phyloP scores from a whole-genome alignment of 2,113 vertebrate genomes.

The Embiotoca jacksoni region DNA sequence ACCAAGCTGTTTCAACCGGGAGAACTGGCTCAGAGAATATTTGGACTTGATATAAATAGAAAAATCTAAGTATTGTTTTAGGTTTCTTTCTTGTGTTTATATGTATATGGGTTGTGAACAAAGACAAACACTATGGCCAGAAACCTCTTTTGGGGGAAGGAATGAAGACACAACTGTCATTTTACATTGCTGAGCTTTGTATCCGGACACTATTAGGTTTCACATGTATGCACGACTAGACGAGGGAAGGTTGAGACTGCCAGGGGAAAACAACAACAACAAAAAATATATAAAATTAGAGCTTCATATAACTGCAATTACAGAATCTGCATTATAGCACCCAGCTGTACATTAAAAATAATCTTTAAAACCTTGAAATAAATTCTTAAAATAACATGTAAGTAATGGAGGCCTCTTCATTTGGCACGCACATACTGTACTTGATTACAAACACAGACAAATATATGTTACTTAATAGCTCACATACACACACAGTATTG shows the following conservation, averaged over 20 bases:
- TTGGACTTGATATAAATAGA: too few relatives aligned
- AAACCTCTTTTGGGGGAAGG: conserved; percentile 10
- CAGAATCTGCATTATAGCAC: conserved; percentile 8
- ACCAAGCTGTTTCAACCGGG: too few relatives aligned
- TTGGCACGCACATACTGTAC: conserved; percentile 11
- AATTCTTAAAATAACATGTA: conserved; percentile 20
- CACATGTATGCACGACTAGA: background rate
- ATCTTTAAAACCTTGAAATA: conserved; percentile 37
- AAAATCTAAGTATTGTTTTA: too few relatives aligned
- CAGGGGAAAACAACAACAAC: background rate
- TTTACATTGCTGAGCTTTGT: conserved; percentile 16
- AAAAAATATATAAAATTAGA: background rate
- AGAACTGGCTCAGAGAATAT: too few relatives aligned
- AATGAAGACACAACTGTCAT: background rate
- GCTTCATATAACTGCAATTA: background rate
- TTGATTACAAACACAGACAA: conserved; percentile 45
- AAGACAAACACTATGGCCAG: background rate
- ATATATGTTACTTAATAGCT: conserved; percentile 46
- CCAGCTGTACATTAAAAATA: conserved; percentile 4
- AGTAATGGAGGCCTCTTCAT: conserved; percentile 24
- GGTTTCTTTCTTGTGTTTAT: too few relatives aligned
- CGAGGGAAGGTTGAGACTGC: background rate
- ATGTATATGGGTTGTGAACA: background rate
- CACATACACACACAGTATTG: conserved; percentile 39
- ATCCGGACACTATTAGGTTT: conserved; percentile 10